Conservation (phyloP, 2,113 vertebrate species). For the Salvelinus sp. region DNA sequence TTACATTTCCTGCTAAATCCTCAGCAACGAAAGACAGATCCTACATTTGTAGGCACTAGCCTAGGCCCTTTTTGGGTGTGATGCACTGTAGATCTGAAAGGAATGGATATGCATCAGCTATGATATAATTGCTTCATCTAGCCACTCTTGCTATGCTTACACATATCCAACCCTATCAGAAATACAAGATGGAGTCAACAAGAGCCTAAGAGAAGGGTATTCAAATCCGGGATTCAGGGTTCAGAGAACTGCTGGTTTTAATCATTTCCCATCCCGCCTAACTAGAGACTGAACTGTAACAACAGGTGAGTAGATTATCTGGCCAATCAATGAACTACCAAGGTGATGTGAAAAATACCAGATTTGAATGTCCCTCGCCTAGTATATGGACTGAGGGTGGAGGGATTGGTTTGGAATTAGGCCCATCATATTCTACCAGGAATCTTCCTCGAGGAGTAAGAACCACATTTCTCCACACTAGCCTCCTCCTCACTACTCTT, state of each 20-base stretch:
- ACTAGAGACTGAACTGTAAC: too few relatives aligned
- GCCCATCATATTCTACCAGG: slow-evolving; percentile 40
- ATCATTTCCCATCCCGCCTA: too few relatives aligned
- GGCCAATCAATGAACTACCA: too few relatives aligned
- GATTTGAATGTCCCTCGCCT: too few relatives aligned
- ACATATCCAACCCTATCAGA: slow-evolving; percentile 49
- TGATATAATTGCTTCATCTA: slow-evolving; percentile 37
- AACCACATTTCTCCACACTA: slow-evolving; percentile 43
- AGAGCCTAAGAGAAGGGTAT: slow-evolving; percentile 7
- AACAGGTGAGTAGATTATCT: too few relatives aligned
- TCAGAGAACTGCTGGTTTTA: too few relatives aligned
- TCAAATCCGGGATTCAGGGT: too few relatives aligned
- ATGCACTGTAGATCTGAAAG: slow-evolving; percentile 32
- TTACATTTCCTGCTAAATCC: too few relatives aligned
- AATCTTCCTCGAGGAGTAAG: slow-evolving; percentile 54
- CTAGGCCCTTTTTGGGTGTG: slow-evolving; percentile 31
- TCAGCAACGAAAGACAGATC: too few relatives aligned
- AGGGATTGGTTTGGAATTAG: slow-evolving; percentile 36
- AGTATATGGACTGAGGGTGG: not conserved
- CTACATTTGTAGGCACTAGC: not conserved
- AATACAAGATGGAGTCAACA: slow-evolving; percentile 25
- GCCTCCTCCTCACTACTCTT: slow-evolving; percentile 51
- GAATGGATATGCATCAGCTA: slow-evolving; percentile 30
- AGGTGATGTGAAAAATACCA: too few relatives aligned
- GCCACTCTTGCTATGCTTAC: slow-evolving; percentile 43